Conservation (phyloP, 2,888 invertebrate genomes). For the Trissolcus brochymenae region DNA sequence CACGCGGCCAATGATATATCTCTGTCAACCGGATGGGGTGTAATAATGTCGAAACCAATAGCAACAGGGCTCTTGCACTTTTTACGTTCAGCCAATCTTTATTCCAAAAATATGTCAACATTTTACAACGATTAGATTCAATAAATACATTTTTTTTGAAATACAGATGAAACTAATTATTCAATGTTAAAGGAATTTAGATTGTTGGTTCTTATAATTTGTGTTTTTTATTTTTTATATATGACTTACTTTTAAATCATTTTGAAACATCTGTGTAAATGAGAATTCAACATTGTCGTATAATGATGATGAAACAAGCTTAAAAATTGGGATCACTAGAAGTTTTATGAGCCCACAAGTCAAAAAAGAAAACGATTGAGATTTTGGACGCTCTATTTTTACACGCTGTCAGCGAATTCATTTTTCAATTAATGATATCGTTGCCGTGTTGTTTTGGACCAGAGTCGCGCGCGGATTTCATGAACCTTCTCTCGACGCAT, state of each 20-base stretch:
- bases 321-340: not conserved
- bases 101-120: constrained; percentile 2
- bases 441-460: constrained; percentile 40
- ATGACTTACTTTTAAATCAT: too few relatives aligned
- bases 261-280: too few relatives aligned
- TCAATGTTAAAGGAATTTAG: constrained; percentile 12
- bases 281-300: too few relatives aligned
- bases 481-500: constrained; percentile 42
- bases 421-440: constrained; percentile 45
- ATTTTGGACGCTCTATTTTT: constrained; percentile 39
- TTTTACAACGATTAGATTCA: not conserved
- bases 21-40: constrained; percentile 40
- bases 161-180: constrained; percentile 19
- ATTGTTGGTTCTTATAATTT: constrained; percentile 11
- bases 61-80: constrained; percentile 28
- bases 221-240: too few relatives aligned
- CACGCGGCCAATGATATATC: constrained; percentile 44
- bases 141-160: too few relatives aligned
- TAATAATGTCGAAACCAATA: constrained; percentile 44
- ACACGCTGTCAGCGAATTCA: constrained; percentile 36
- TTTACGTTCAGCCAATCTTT: constrained; percentile 6
- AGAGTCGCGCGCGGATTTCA: constrained; percentile 49
- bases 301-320: not conserved
- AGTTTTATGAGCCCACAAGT: too few relatives aligned
- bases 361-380: constrained; percentile 15